These are phyloP conservation scores for Dasyprocta punctata DNA, from an alignment of 2,113 vertebrate genomes.

Conservation along the genomic window DNA sequence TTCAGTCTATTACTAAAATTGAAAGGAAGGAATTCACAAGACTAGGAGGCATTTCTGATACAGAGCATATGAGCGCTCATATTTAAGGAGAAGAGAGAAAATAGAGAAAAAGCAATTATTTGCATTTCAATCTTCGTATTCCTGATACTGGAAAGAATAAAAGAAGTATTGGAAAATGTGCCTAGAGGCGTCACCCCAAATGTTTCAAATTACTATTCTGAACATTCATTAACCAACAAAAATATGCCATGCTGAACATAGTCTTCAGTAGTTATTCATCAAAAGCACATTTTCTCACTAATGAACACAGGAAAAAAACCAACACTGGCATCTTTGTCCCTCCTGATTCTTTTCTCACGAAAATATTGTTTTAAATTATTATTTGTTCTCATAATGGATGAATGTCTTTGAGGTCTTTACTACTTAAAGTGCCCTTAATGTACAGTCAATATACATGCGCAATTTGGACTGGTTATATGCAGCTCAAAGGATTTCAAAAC, in stretches of 20 bases:
- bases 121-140: slow-evolving; percentile 25
- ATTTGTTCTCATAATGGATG: slow-evolving; percentile 72
- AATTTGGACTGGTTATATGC: slow-evolving; percentile 56
- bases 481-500: slow-evolving; percentile 70
- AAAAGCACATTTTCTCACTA: slow-evolving; percentile 69
- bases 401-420: slow-evolving; percentile 67
- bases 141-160: slow-evolving; percentile 62
- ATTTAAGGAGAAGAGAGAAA: not conserved
- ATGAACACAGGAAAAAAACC: not conserved
- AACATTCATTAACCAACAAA: slow-evolving; percentile 69
- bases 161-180: slow-evolving; percentile 52
- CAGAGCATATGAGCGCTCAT: not conserved
- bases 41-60: not conserved
- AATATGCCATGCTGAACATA: slow-evolving; percentile 49
- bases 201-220: slow-evolving; percentile 59
- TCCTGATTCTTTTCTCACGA: slow-evolving; percentile 65
- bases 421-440: slow-evolving; percentile 50
- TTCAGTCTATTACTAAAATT: not conserved
- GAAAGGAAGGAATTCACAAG: not conserved
- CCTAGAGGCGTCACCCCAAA: slow-evolving; percentile 61
- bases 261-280: slow-evolving; percentile 62
- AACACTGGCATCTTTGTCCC: slow-evolving; percentile 53
- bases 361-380: slow-evolving; percentile 67
- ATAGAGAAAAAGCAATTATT: not conserved
- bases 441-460: slow-evolving; percentile 60